Evolutionary conservation across 2,113 vertebrate genomes (phyloP).

Genomic region (Diphyllodes magnificus): DNA sequence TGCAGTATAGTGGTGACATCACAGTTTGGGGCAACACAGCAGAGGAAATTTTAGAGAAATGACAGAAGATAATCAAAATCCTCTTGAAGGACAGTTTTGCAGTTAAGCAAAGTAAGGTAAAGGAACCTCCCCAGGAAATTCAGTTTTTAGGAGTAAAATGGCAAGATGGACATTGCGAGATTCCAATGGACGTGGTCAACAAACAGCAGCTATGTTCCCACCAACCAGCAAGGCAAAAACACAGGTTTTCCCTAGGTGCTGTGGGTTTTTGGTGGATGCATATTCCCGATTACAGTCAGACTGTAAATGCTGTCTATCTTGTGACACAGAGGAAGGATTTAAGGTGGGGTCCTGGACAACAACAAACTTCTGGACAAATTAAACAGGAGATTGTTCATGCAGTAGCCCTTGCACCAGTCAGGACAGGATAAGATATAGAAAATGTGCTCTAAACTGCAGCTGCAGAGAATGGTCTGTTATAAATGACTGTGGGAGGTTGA

Average conservation of each 20-base stretch:
- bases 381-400: background rate
- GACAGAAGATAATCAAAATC: background rate
- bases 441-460: background rate
- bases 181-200: background rate
- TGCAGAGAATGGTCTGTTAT: background rate
- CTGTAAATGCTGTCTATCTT: background rate
- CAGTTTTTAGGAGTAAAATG: background rate
- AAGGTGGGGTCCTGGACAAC: background rate
- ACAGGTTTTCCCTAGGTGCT: background rate
- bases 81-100: background rate
- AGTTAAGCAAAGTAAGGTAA: background rate
- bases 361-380: background rate
- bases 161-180: background rate
- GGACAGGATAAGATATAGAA: background rate
- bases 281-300: background rate
- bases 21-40: background rate
- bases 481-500: no score
- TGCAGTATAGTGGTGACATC: background rate
- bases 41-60: background rate
- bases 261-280: background rate
- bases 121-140: background rate
- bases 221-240: background rate
- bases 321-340: background rate
- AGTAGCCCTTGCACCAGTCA: background rate
- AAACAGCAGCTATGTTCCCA: background rate